Evolutionary conservation across 1,140 invertebrate species (phyloP).

Genomic region (Kradibia gibbosae): DNA sequence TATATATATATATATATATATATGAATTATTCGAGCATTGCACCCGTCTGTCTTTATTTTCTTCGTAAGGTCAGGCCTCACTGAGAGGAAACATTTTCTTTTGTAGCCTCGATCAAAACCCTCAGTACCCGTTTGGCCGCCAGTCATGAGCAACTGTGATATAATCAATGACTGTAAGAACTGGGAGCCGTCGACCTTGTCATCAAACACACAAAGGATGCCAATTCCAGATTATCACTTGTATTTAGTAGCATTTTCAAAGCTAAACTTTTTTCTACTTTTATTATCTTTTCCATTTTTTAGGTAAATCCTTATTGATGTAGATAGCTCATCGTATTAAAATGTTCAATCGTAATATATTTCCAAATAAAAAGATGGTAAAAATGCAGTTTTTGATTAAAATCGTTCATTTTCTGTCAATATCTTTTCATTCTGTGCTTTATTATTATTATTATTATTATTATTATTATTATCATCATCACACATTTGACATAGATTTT

Average conservation of each 20-base stretch:
- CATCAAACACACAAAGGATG: not conserved
- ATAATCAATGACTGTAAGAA: not conserved
- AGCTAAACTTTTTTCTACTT: not conserved
- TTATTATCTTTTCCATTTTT: not conserved
- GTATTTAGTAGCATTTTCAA: not conserved
- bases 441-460: too few species aligned
- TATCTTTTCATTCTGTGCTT: too few species aligned
- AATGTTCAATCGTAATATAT: too few species aligned
- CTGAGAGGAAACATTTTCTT: too few species aligned
- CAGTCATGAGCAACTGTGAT: not conserved
- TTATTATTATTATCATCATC: too few species aligned
- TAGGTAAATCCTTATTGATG: not conserved
- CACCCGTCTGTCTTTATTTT: too few species aligned
- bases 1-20: constrained; percentile 21
- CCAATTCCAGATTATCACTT: not conserved
- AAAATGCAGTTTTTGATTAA: too few species aligned
- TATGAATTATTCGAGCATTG: too few species aligned
- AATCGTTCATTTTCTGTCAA: too few species aligned
- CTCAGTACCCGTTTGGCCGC: constrained; percentile 26
- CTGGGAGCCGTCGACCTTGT: not conserved
- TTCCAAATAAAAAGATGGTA: too few species aligned
- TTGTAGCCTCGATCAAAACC: constrained; percentile 35
- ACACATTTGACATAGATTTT: too few species aligned
- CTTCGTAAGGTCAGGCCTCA: too few species aligned
- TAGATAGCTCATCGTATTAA: not conserved